Base-by-base conservation (phyloP, 1,140 invertebrate genomes). In the Thaumatotibia leucotreta region DNA sequence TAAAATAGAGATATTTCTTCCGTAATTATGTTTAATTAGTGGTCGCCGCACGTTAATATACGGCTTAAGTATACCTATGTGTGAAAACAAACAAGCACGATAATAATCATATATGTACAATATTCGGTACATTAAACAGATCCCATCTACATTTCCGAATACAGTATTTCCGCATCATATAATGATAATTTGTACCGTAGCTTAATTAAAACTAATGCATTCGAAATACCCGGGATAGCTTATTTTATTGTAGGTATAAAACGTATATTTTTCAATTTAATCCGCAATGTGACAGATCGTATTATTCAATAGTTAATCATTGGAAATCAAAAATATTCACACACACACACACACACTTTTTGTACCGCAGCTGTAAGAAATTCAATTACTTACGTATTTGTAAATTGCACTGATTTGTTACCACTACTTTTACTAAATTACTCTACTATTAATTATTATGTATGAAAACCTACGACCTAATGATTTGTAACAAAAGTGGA, bases 1-100 rank as follows among this genome's bases (percentile, higher is more conserved):
- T 39, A 14, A 39, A n/a, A 39, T 45, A 45, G 17, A 14, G 8
- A 20, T 20, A 9, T 20, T 17, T 45, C 39, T 39, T 17, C 50
- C 27, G n/a, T 58, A 58, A 58, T 58, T n/a, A 14, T 14, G 4
- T 27, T 14, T 29, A 58, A 58, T 58, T 31, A 14, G 11, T 27
- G 11, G 52, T 27, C 29, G 27, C 10, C n/a, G 14, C 1, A 31
- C 52, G 29, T 58, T 29, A 31, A 58, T 58, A 27, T 31, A n/a
- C 52, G n/a, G 1, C 0, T 11, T 54, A 58, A 31, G 52, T 58
- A 24, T 45, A n/a, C n/a, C n/a, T n/a, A n/a, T 10, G 24, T 27
- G 52, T 8, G 52, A 58, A 58, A 58, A 58, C 52, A 58, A 58
- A 58, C 52, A 58, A 29, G 52, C 8, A 23, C n/a, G 52, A 58